phyloP scores from a whole-genome alignment of 2,797 vertebrate genomes.

The Emys orbicularis region DNA sequence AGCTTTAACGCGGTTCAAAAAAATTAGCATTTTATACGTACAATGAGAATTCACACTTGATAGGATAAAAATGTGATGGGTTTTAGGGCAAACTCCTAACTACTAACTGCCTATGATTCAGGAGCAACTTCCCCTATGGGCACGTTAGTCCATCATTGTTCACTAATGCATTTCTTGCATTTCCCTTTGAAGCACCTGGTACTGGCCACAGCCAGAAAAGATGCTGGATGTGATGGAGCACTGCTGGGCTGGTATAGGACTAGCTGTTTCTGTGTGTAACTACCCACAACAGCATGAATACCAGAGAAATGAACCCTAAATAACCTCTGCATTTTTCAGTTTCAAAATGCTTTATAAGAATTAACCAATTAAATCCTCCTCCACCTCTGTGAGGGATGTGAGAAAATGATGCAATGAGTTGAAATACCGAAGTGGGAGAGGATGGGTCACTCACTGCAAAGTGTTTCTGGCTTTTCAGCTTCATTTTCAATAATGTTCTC shows the following conservation, averaged over 20 bases:
- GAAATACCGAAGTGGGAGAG: neutral
- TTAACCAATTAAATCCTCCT: accelerated
- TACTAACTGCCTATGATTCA: neutral
- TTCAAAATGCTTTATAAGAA: neutral
- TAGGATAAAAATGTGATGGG: neutral
- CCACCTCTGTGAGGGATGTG: neutral
- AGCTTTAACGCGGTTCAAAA: neutral
- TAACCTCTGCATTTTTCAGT: neutral
- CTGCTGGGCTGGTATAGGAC: neutral
- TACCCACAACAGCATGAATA: neutral
- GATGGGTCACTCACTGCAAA: accelerated
- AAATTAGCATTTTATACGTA: neutral
- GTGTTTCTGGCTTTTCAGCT: neutral
- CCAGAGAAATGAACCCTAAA: neutral
- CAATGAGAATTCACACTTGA: neutral
- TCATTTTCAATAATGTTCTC: neutral
- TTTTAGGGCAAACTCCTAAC: neutral
- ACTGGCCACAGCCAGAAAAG: neutral
- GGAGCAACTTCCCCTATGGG: neutral
- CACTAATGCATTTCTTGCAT: neutral
- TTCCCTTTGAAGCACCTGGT: neutral
- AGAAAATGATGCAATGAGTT: neutral
- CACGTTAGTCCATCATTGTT: neutral
- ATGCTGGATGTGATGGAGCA: neutral
- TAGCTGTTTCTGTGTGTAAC: neutral